These are phyloP conservation scores for Merluccius polli DNA, from an alignment of 2,797 vertebrate genomes.

Conservation along the genomic window DNA sequence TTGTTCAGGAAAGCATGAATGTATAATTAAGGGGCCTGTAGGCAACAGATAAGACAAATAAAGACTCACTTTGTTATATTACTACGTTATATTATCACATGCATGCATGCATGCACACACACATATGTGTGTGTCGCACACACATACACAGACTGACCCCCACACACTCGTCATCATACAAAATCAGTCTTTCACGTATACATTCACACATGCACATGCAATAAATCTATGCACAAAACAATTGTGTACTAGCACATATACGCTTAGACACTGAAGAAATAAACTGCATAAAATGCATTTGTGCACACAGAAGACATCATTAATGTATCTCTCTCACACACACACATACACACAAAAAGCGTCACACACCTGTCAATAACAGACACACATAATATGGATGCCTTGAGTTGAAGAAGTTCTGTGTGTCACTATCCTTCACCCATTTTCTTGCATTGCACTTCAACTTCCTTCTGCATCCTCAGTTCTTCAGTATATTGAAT, in stretches of 20 bases:
- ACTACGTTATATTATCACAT: constrained; percentile 9
- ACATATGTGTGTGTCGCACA: constrained; percentile 1
- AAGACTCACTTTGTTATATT: constrained; percentile 60
- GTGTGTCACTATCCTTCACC: background rate
- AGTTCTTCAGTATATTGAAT: background rate
- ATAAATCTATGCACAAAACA: background rate
- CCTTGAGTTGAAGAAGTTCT: background rate
- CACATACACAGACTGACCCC: background rate
- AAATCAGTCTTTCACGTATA: background rate
- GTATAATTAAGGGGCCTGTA: constrained; percentile 59
- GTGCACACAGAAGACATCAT: background rate
- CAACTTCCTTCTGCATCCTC: background rate
- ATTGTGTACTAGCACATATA: background rate
- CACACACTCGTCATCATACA: background rate
- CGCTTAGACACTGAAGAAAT: background rate
- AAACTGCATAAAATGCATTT: background rate
- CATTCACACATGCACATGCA: background rate
- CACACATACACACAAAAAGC: background rate
- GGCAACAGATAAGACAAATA: constrained; percentile 65
- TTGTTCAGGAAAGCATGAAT: constrained; percentile 47
- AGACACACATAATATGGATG: background rate
- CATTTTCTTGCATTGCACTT: background rate
- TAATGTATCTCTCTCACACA: background rate
- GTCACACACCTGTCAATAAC: background rate
- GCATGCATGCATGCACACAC: constrained; percentile 2